These are phyloP conservation scores for Zapus hudsonius DNA, from an alignment of 2,113 vertebrate species.

Conservation along the genomic window DNA sequence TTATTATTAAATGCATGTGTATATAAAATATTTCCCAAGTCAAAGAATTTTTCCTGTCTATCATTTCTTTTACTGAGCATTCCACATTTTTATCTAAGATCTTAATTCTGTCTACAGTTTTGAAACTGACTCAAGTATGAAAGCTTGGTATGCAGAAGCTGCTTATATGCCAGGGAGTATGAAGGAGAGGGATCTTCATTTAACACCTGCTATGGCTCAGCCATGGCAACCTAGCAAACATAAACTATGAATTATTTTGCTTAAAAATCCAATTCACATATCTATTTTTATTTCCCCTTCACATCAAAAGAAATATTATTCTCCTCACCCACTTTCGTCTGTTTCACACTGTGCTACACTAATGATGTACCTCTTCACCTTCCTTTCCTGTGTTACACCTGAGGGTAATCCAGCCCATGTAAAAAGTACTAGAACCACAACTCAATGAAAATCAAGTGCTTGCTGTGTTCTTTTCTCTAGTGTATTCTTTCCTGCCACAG, in stretches of 20 bases:
- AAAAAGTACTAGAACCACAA: not conserved
- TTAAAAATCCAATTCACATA: slow-evolving; percentile 2
- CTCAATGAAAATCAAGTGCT: slow-evolving; percentile 17
- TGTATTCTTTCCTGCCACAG: not conserved
- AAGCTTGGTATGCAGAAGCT: not conserved
- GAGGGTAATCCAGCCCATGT: not conserved
- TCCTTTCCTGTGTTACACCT: not conserved
- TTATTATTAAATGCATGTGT: not conserved
- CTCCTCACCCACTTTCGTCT: not conserved
- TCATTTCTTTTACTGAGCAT: not conserved
- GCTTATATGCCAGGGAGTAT: not conserved
- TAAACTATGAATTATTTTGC: not conserved
- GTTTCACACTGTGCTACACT: not conserved
- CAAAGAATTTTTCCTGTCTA: not conserved
- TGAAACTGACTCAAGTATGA: not conserved
- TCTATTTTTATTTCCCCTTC: not conserved
- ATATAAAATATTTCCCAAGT: not conserved
- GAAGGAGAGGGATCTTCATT: not conserved
- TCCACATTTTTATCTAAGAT: not conserved
- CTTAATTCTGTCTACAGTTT: slow-evolving; percentile 21
- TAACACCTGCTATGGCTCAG: not conserved
- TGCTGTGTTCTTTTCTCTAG: not conserved
- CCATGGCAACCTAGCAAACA: not conserved
- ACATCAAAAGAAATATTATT: not conserved
- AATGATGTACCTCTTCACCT: not conserved